Base-by-base conservation (phyloP, 2,888 invertebrate genomes). In the Ferdinandea cuprea region DNA sequence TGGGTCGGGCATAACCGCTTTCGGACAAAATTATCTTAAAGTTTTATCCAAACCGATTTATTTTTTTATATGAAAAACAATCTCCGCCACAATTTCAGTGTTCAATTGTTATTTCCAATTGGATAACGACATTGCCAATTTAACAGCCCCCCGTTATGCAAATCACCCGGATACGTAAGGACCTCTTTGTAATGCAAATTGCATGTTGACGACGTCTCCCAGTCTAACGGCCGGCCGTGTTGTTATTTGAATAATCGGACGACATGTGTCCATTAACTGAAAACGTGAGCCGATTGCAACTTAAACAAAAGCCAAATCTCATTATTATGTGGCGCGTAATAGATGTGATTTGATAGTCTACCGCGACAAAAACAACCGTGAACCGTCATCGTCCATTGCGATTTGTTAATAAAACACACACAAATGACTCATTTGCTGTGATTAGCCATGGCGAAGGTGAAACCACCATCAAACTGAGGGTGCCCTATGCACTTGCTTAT, bases 381-480 rank as follows among this genome's bases (percentile, higher is more conserved):
- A 74, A 71, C 32, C 13, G 32, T 9, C 19, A n/a, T 19, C 54
- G 54, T 40, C 15, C 17, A 44, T 11, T 54, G 35, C 56, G 28
- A 61, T 68, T 59, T 40, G 46, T 46, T 81, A 76, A 76, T 65
- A 65, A n/a, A 44, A 48, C 48, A 25, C 56, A 81, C 46, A 71
- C 54, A 37, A 72, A 72, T 83, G 83, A 83, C 50, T 78, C 59
- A 83, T 44, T 73, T 52, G 37, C 37, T 59, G 44, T 76, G 76
- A 80, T 74, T 80, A 59, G 72, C 40, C 40, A 72, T 68, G n/a
- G n/a, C n/a, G 72, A 83, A 83, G 81, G 81, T 61, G 48, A 72
- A 44, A 35, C 56, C 66, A 35, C 56, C 66, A 59, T 61, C 46
- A 15, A 48, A n/a, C n/a, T n/a, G 52, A 13, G 15, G 32, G 30